phyloP scores from a whole-genome alignment of 2,888 invertebrate species.

The Furcula furcula region DNA sequence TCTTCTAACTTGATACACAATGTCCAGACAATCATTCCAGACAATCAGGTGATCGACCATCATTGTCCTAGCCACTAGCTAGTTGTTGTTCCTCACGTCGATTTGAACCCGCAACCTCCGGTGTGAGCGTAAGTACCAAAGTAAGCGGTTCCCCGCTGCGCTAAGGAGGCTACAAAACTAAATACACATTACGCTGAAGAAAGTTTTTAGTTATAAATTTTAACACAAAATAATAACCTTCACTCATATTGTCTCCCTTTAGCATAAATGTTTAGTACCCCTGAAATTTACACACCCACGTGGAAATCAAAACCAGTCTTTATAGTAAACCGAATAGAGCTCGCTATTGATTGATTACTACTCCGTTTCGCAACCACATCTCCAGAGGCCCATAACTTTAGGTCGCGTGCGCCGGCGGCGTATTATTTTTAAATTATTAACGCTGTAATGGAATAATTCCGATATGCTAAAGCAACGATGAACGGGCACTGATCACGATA shows the following conservation, averaged over 20 bases:
- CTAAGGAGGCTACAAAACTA: no score
- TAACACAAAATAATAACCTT: constrained; percentile 31
- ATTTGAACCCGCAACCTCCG: no score
- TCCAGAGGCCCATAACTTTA: constrained; percentile 66
- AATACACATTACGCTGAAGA: constrained; percentile 17
- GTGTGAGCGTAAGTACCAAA: no score
- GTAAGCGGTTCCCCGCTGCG: no score
- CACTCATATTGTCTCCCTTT: constrained; percentile 38
- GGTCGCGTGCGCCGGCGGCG: constrained; percentile 65
- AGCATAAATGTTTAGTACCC: constrained; percentile 54
- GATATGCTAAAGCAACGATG: constrained; percentile 70
- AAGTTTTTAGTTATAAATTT: constrained; percentile 30
- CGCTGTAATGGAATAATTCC: constrained; percentile 76
- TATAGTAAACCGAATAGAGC: constrained; percentile 14
- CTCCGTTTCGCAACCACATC: constrained; percentile 47
- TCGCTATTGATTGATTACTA: constrained; percentile 20
- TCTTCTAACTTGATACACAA: no score
- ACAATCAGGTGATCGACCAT: no score
- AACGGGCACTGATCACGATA: constrained; percentile 66
- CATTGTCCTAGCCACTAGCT: no score
- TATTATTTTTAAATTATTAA: constrained; percentile 79
- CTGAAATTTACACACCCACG: constrained; percentile 34
- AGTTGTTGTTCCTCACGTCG: no score
- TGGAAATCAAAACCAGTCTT: constrained; percentile 19
- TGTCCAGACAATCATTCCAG: no score